phyloP scores from a whole-genome alignment of 2,888 invertebrate species.

The Serripes groenlandicus region DNA sequence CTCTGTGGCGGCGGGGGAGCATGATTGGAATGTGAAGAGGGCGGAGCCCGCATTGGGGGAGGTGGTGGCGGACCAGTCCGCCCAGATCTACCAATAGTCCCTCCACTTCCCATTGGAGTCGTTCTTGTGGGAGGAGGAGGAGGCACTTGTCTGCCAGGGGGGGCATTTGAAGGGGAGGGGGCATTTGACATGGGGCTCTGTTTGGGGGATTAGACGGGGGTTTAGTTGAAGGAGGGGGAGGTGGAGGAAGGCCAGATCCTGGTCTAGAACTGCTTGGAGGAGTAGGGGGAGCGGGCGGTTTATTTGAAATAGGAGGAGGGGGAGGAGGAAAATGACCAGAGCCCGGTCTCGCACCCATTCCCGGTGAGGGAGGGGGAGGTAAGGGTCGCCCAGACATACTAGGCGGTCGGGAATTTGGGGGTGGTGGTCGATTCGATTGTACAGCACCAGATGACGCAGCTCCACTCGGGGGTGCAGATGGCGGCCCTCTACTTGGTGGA shows the following conservation, averaged over 20 bases:
- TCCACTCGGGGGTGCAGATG: conserved; percentile 51
- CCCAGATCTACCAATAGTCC: conserved; percentile 58
- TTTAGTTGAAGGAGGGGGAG: conserved; percentile 54
- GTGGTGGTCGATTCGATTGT: conserved; percentile 34
- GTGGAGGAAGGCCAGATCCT: conserved; percentile 35
- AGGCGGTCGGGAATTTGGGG: conserved; percentile 49
- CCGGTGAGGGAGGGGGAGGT: conserved; percentile 50
- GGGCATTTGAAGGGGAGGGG: conserved; percentile 73
- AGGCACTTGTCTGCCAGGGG: conserved; percentile 28
- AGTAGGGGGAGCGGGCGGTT: conserved; percentile 63
- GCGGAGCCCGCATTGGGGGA: conserved; percentile 73
- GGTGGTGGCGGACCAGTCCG: conserved; percentile 72
- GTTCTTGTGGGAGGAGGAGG: conserved; percentile 64
- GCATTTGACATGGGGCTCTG: conserved; percentile 71
- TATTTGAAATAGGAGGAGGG: conserved; percentile 54
- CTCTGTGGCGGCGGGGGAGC: conserved; percentile 71
- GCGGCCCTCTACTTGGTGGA: conserved; percentile 61
- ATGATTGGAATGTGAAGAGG: conserved; percentile 46
- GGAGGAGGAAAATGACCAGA: conserved; percentile 58
- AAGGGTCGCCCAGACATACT: conserved; percentile 64
- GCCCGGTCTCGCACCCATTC: conserved; percentile 2
- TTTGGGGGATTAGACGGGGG: conserved; percentile 62
- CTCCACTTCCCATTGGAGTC: conserved; percentile 57
- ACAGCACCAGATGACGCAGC: conserved; percentile 12
- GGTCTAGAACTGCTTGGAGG: conserved; percentile 41